Evolutionary conservation across 2,888 invertebrate genomes (phyloP).

Genomic region (Tetanocera ferruginea): DNA sequence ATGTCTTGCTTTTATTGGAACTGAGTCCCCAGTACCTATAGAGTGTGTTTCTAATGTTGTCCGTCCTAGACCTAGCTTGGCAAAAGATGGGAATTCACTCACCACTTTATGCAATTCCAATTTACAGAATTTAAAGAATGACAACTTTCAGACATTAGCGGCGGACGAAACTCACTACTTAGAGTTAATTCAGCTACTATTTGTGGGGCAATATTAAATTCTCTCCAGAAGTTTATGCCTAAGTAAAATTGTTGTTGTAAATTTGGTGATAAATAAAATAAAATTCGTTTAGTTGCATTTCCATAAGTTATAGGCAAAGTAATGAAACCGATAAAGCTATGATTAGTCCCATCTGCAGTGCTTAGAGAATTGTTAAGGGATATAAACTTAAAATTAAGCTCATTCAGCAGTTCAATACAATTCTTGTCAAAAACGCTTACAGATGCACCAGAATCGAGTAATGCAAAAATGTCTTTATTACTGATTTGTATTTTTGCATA

Average conservation of each 20-base stretch:
- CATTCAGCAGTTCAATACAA: neutral
- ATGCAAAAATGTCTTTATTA: neutral
- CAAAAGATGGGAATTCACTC: constrained; percentile 20
- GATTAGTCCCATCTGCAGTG: constrained; percentile 22
- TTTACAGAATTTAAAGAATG: neutral
- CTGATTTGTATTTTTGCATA: neutral
- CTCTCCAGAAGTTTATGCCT: constrained; percentile 24
- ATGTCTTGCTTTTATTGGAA: neutral
- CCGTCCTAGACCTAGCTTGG: constrained; percentile 22
- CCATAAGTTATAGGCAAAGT: neutral
- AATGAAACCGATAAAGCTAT: constrained; percentile 18
- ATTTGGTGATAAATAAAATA: constrained; percentile 24
- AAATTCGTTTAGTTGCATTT: constrained; percentile 9
- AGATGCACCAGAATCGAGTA: constrained; percentile 23
- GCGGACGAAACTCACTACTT: neutral
- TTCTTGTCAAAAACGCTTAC: constrained; percentile 26
- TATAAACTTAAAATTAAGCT: neutral
- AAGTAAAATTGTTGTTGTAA: constrained; percentile 9
- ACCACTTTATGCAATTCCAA: neutral
- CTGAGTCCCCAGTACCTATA: constrained; percentile 17
- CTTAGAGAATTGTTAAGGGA: constrained; percentile 4
- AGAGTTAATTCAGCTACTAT: neutral
- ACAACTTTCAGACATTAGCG: neutral
- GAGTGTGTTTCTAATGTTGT: constrained; percentile 5
- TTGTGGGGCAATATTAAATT: constrained; percentile 31